Conservation (phyloP, 1,140 invertebrate genomes). For the Drosophila ambigua region DNA sequence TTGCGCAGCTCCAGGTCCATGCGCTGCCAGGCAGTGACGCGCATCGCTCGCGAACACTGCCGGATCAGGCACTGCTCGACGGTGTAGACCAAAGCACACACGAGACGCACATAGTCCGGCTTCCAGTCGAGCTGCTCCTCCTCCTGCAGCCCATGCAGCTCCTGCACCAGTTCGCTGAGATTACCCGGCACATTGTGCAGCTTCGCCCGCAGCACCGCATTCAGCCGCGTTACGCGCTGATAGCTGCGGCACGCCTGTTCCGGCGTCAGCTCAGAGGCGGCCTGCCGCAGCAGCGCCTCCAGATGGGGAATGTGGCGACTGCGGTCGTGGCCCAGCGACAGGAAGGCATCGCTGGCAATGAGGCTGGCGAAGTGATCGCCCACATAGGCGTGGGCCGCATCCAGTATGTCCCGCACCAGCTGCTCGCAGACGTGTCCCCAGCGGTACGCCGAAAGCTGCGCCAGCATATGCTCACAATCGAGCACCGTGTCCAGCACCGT, state of each 20-base stretch:
- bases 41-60: slow-evolving; percentile 86
- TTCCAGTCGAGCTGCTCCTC: slow-evolving; percentile 84
- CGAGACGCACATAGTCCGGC: slow-evolving; percentile 79
- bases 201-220: slow-evolving; percentile 78
- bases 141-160: slow-evolving; percentile 76
- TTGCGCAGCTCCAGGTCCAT: slow-evolving; percentile 87
- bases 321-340: slow-evolving; percentile 87
- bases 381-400: slow-evolving; percentile 87
- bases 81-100: slow-evolving; percentile 84
- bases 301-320: slow-evolving; percentile 88
- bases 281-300: slow-evolving; percentile 87
- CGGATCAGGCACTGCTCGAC: slow-evolving; percentile 87
- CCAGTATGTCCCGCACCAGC: slow-evolving; percentile 88
- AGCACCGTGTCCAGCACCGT: slow-evolving; percentile 88
- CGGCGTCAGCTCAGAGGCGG: slow-evolving; percentile 87
- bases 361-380: slow-evolving; percentile 88
- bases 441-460: slow-evolving; percentile 88
- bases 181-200: slow-evolving; percentile 79
- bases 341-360: slow-evolving; percentile 87
- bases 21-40: slow-evolving; percentile 87
- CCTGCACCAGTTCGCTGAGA: slow-evolving; percentile 72
- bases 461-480: slow-evolving; percentile 88
- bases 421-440: slow-evolving; percentile 90
- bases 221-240: slow-evolving; percentile 82
- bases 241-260: slow-evolving; percentile 90